Conservation (phyloP, 2,113 vertebrate genomes). For the Phrynocephalus versicolor region DNA sequence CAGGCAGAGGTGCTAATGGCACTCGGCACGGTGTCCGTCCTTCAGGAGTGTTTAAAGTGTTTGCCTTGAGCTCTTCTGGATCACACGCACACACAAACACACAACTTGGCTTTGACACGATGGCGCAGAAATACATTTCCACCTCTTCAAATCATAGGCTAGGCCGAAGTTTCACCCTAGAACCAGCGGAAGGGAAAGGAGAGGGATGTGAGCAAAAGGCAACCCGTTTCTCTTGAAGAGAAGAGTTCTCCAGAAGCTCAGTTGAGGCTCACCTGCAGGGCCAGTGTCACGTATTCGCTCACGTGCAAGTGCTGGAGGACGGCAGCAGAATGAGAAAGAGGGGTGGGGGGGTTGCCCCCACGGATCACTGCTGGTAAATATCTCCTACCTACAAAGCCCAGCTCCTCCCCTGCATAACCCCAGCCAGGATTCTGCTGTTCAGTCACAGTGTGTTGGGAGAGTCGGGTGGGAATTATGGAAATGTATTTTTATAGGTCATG, state of each 20-base stretch:
- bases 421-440: no score
- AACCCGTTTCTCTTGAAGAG: neutral
- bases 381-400: no score
- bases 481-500: neutral
- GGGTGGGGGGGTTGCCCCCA: no score
- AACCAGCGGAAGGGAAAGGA: neutral
- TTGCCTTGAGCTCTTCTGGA: conserved; percentile 25
- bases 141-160: conserved; percentile 43
- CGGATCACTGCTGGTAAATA: no score
- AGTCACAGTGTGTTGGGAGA: no score
- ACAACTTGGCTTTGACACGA: conserved; percentile 37
- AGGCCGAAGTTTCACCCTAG: neutral
- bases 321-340: no score
- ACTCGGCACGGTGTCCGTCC: conserved; percentile 20
- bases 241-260: no score
- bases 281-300: no score
- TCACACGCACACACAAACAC: neutral
- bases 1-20: conserved; percentile 34
- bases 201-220: neutral
- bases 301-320: no score
- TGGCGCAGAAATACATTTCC: conserved; percentile 37
- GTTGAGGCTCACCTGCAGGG: neutral
- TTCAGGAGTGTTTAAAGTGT: conserved; percentile 10
- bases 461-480: no score
- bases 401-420: no score